Base-by-base conservation (phyloP, 2,888 invertebrate species). In the Cosmorhoe ocellata region DNA sequence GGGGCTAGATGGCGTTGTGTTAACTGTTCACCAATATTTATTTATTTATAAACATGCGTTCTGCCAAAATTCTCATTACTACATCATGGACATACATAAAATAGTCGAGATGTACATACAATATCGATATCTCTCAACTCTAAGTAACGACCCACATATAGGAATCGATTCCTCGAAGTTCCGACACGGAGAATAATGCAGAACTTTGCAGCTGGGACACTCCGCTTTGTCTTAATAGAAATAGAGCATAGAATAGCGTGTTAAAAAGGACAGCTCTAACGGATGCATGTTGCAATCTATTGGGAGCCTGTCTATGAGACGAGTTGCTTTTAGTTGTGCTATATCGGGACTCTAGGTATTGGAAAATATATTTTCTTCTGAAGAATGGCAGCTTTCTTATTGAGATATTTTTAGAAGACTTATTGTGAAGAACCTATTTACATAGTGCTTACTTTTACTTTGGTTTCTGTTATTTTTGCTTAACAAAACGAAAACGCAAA, bases 251-350 rank as follows among this genome's bases (percentile, higher is more conserved):
- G 10, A 10, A 39, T 43, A 6, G 39, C 12, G 12, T 42, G 50
- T 10, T 27, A 41, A 41, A n/a, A n/a, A n/a, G n/a, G n/a, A n/a
- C n/a, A 12, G 45, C 48, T 51, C 39, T 27, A 52, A 40, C 48
- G 37, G 30, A 42, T 48, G 45, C 31, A 30, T 51, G 50, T 34
- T 41, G 46, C 41, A 40, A 39, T 52, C 40, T 49, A 41, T 38
- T 41, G 54, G 44, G 42, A 49, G 47, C 46, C 5, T 49, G 53
- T 49, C 49, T 43, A 22, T 37, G 9, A 34, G 50, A 34, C 34
- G 36, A 27, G 32, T 33, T 13, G 30, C 44, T 44, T 44, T 37
- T 37, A 39, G 27, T 33, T 33, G 39, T 13, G 14, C 46, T 46
- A 27, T 39, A 30, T 46, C 33, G 9, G 10, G 12, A 30, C 8